A percentile compares a stretch with the other conserved stretches of the same genome.
Evolutionary conservation across 2,888 invertebrate species (phyloP).

Genomic region (Cerceris rybyensis): DNA sequence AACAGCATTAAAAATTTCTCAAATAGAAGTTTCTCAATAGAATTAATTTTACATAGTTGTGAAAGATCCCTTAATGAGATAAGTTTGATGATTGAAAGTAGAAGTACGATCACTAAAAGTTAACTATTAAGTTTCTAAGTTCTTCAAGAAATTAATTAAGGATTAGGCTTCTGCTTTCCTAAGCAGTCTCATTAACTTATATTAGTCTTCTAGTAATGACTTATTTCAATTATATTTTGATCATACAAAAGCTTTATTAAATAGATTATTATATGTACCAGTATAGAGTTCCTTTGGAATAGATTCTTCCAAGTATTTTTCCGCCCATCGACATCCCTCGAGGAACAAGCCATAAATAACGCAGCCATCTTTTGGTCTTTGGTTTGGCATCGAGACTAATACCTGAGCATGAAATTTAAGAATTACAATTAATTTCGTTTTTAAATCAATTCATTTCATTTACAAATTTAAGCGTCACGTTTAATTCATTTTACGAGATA

Average conservation of each 20-base stretch:
- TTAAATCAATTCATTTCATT: background rate
- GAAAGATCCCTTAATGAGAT: no score
- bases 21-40: no score
- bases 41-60: no score
- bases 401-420: constrained; percentile 79
- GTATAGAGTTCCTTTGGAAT: constrained; percentile 88
- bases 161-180: no score
- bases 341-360: constrained; percentile 87
- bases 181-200: no score
- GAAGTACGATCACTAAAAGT: no score
- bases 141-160: no score
- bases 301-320: constrained; percentile 84
- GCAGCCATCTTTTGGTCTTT: constrained; percentile 85
- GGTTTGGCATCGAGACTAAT: constrained; percentile 80
- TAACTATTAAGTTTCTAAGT: no score
- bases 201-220: background rate
- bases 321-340: constrained; percentile 91
- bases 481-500: background rate
- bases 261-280: constrained; percentile 78
- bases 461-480: background rate
- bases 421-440: background rate
- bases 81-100: no score
- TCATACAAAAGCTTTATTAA: background rate
- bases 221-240: background rate
- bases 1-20: no score